Base-by-base conservation (phyloP, 2,113 vertebrate species). In the Seriola rivoliana region DNA sequence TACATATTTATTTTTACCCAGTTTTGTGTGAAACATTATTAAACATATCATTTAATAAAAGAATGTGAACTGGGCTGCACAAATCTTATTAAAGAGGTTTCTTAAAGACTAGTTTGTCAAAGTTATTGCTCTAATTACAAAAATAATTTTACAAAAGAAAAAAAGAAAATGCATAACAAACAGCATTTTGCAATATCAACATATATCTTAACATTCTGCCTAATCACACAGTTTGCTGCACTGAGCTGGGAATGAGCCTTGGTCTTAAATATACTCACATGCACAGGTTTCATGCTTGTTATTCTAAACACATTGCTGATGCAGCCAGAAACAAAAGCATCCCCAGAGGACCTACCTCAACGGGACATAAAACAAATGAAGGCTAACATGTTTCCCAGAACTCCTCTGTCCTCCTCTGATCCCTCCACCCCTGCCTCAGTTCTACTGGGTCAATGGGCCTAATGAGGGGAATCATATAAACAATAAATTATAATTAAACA, bases 381-480 rank as follows among this genome's bases (percentile, higher is more conserved):
- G 5, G 40, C 10, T 10, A n/a, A 70, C 48, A 58, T 62, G 12
- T 38, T 80, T 54, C 42, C 66, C 42, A 57, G 29, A 60, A 38
- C 54, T 63, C 21, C 17, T 17, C 8, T 14, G 23, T 77, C 72
- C 25, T 17, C 0, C 44, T 14, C 42, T 12, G 48, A 74, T 63
- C 44, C 52, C 54, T 4, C 21, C 46, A 23, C 13, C 68, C 23
- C 16, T 9, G 4, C 32, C 32, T 57, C 71, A 25, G 12, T 0
- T 29, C 50, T n/a, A 36, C 19, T n/a, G 10, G 58, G 71, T 85
- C 78, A 85, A 17, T 57, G 50, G 14, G 38, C 52, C 60, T 72
- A 69, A 85, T 52, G 60, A 82, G 57, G 42, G 42, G 34, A 78
- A 44, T 71, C 75, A 13, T 71, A 67, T 71, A 21, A 85, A 85